These are phyloP conservation scores for Porites cylindrica DNA, from an alignment of 92 coral and sea anemone species.

Conservation along the genomic window DNA sequence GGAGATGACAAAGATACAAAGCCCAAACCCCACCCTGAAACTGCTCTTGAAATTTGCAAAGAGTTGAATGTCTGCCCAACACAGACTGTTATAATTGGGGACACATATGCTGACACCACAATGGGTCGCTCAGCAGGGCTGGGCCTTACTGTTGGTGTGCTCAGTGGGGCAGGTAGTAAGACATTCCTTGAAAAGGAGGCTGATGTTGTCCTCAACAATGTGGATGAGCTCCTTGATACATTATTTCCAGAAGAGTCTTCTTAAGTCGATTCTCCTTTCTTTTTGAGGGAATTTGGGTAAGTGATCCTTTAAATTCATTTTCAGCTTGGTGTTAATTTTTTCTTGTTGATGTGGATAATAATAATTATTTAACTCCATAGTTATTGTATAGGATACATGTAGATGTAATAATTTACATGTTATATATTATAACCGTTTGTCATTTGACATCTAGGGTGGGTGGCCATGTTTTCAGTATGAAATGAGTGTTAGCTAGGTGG, in stretches of 20 bases:
- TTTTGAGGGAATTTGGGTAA: neutral
- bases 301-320: neutral
- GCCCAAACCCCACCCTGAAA: conserved; percentile 95
- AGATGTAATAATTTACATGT: too few species aligned
- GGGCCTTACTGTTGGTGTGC: conserved; percentile 92
- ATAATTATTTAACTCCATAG: too few species aligned
- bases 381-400: too few species aligned
- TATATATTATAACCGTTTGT: too few species aligned
- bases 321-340: neutral
- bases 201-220: conserved; percentile 82
- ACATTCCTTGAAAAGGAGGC: conserved; percentile 83
- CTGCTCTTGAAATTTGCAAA: conserved; percentile 91
- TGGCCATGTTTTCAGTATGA: too few species aligned
- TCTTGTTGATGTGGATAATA: too few species aligned
- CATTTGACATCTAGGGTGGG: too few species aligned
- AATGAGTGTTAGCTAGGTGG: too few species aligned
- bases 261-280: neutral
- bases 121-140: conserved; percentile 95
- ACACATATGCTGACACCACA: conserved; percentile 92
- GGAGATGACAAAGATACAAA: conserved; percentile 85
- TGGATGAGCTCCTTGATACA: conserved; percentile 81
- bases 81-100: conserved; percentile 88
- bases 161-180: conserved; percentile 89
- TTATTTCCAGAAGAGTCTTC: conserved; percentile 39
- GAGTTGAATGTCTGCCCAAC: conserved; percentile 79